Percentiles rank a stretch among this genome's conserved stretches.
phyloP scores from a whole-genome alignment of 2,113 vertebrate species.

The Hyperopisus bebe region DNA sequence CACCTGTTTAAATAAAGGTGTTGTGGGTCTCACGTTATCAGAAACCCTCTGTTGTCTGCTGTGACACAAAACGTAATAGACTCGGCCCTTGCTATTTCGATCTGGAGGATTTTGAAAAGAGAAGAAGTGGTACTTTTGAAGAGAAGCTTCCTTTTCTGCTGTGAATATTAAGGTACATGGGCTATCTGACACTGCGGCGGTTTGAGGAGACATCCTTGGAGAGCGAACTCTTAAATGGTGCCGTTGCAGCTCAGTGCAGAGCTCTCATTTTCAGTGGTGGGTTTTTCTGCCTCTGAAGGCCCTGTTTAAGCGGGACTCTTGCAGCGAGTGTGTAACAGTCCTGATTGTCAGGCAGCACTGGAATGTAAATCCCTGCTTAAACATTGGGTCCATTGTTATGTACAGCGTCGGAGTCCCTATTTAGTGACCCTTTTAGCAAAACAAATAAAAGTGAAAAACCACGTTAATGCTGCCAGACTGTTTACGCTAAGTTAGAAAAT shows the following conservation, averaged over 20 bases:
- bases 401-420: neutral
- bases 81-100: neutral
- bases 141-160: neutral
- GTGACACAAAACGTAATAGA: neutral
- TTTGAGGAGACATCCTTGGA: neutral
- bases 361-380: neutral
- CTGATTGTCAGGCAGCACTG: neutral
- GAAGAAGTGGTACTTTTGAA: neutral
- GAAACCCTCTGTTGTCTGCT: neutral
- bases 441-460: neutral
- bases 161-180: neutral
- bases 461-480: neutral
- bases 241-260: neutral
- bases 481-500: neutral
- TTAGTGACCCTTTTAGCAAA: neutral
- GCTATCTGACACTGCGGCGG: neutral
- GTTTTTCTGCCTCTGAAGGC: neutral
- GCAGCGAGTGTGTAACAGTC: neutral
- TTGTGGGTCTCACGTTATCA: neutral
- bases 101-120: neutral
- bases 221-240: neutral
- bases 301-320: neutral
- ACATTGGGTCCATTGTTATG: neutral
- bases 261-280: neutral
- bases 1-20: slow-evolving; percentile 1